phyloP scores from a whole-genome alignment of 1,140 invertebrate genomes.

The Drosophila murphyi region DNA sequence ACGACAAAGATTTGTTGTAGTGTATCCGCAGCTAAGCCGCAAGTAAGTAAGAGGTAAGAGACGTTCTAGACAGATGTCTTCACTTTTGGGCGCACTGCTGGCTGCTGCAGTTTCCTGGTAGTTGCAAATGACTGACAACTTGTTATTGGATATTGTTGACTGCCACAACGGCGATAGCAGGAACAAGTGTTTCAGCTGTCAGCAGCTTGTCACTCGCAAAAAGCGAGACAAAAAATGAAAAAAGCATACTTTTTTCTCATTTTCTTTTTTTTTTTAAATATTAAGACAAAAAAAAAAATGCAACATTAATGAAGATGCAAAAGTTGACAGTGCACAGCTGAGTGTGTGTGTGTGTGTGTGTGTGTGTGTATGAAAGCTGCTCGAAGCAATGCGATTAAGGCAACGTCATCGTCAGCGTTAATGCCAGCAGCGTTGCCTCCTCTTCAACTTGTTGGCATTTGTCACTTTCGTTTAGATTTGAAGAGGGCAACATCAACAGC shows the following conservation, averaged over 20 bases:
- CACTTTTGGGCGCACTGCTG: slow-evolving; percentile 3
- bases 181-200: slow-evolving; percentile 38
- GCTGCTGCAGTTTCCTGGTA: slow-evolving; percentile 40
- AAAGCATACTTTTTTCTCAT: neutral
- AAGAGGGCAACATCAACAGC: slow-evolving; percentile 52
- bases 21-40: slow-evolving; percentile 5
- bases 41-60: too few species aligned
- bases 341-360: slow-evolving; percentile 6
- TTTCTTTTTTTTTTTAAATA: neutral
- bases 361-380: slow-evolving; percentile 34
- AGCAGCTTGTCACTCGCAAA: slow-evolving; percentile 35
- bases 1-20: too few species aligned
- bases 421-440: slow-evolving; percentile 34
- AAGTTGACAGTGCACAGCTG: slow-evolving; percentile 72
- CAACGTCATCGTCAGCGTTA: slow-evolving; percentile 44
- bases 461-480: slow-evolving; percentile 78
- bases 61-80: slow-evolving; percentile 11
- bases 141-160: slow-evolving; percentile 57
- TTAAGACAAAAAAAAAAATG: slow-evolving; percentile 28
- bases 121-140: slow-evolving; percentile 38
- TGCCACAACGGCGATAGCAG: slow-evolving; percentile 26
- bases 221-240: slow-evolving; percentile 11
- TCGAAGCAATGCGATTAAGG: slow-evolving; percentile 62
- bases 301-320: slow-evolving; percentile 78
- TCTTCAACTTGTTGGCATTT: slow-evolving; percentile 71